These are phyloP conservation scores for Limenitis arthemis DNA, from an alignment of 2,888 invertebrate genomes.

Conservation along the genomic window DNA sequence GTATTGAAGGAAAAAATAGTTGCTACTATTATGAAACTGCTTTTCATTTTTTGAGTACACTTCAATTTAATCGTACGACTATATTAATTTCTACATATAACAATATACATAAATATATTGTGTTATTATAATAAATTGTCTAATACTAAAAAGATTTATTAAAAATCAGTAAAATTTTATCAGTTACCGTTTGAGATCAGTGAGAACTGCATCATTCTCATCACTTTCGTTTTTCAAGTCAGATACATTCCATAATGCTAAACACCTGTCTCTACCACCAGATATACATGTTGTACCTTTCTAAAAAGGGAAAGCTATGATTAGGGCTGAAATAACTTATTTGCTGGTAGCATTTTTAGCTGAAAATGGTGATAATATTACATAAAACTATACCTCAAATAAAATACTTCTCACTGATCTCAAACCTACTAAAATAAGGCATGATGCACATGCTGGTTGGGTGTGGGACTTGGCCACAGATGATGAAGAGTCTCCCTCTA, in stretches of 20 bases:
- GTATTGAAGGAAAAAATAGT: constrained; percentile 27
- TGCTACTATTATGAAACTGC: not conserved
- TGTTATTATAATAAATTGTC: no score
- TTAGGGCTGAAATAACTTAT: not conserved
- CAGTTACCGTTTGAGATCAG: constrained; percentile 20
- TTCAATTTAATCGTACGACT: not conserved
- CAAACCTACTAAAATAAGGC: constrained; percentile 45
- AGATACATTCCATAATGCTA: constrained; percentile 66
- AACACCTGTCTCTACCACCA: constrained; percentile 71
- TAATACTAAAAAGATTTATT: no score
- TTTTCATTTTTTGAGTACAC: not conserved
- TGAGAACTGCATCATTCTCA: constrained; percentile 35
- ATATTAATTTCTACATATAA: no score
- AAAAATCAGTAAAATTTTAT: no score
- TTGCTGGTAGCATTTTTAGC: no score
- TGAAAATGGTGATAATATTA: not conserved
- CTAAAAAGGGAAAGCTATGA: constrained; percentile 34
- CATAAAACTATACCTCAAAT: not conserved
- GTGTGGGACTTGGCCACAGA: constrained; percentile 73
- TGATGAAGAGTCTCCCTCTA: constrained; percentile 45
- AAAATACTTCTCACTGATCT: constrained; percentile 26
- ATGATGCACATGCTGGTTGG: constrained; percentile 74
- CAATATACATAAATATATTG: not conserved
- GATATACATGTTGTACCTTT: constrained; percentile 67
- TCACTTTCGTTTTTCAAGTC: constrained; percentile 39